phyloP scores from a whole-genome alignment of 2,888 invertebrate species.

The Cloeon dipterum region DNA sequence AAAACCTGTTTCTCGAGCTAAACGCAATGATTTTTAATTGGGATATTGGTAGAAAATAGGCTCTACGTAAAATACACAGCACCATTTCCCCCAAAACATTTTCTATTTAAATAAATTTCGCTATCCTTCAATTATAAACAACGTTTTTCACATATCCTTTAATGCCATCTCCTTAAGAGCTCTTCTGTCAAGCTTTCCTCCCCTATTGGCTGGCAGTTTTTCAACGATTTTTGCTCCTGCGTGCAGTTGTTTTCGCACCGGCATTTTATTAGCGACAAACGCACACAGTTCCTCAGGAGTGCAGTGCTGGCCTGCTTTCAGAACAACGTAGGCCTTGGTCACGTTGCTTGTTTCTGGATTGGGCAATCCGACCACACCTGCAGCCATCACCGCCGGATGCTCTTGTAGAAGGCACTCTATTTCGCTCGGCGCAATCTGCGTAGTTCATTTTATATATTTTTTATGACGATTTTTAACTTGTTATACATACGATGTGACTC shows the following conservation, averaged over 20 bases:
- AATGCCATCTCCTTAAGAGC: not conserved
- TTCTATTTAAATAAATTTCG: too few relatives aligned
- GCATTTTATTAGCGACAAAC: not conserved
- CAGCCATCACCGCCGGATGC: not conserved
- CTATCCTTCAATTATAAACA: too few relatives aligned
- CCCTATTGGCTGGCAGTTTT: not conserved
- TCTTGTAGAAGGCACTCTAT: not conserved
- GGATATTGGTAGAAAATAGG: too few relatives aligned
- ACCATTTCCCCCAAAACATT: too few relatives aligned
- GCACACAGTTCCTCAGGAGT: not conserved
- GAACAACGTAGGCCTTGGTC: not conserved
- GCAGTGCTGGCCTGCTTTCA: not conserved
- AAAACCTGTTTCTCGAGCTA: too few relatives aligned
- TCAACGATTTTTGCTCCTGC: not conserved
- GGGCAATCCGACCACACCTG: not conserved
- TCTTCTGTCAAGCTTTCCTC: not conserved
- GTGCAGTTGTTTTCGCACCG: not conserved
- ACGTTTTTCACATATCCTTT: too few relatives aligned
- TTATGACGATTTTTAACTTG: not conserved
- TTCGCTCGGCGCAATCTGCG: not conserved
- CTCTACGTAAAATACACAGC: too few relatives aligned
- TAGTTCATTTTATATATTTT: not conserved
- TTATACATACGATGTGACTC: slow-evolving; percentile 3
- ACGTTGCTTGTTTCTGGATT: not conserved
- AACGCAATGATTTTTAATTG: too few relatives aligned